Base-by-base conservation (phyloP, 2,113 vertebrate genomes). In the Trogon surrucura region DNA sequence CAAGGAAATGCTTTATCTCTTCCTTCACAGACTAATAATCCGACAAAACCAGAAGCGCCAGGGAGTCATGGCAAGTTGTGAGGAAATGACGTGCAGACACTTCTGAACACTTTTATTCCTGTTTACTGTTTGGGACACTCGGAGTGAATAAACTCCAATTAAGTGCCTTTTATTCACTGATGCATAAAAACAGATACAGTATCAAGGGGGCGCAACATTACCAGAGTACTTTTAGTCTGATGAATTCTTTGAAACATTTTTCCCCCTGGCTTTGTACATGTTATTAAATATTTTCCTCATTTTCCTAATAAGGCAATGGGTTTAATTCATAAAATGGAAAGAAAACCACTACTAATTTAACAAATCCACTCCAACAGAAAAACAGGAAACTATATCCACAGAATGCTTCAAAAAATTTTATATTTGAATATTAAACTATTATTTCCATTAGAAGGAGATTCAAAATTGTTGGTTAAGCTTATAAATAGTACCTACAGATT, bases 1-100 rank as follows among this genome's bases (percentile, higher is more conserved):
- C 94, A 97, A 98, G 98, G 97, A 99, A 99, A 98, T 96, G 97
- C 97, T 98, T 98, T 97, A 98, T 97, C 97, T 97, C 86, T 95
- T 97, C 96, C 97, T 97, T 98, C 97, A 96, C 87, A 97, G 97
- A 97, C 97, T 98, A 98, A 98, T 98, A 97, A 98, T 97, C 95
- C 13, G 29, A 97, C 96, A 97, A 85, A 88, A 96, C 75, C 77
- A 98, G 93, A 98, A 97, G 93, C 62, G 5, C 95, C 82, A 93
- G 74, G 92, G 97, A 98, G 91, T 88, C 92, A 82, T 61, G 88
- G 83, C 89, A 96, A 92, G 74, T 94, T 97, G 91, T 84, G 79
- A 96, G 95, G 96, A 97, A 98, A 97, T 96, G 83, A 95, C 66
- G 23, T 66, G 48, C 65, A 91, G 64, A 69, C 86, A 92, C 91